Base-by-base conservation (phyloP, 2,888 invertebrate genomes). In the Apodemia hepburni region DNA sequence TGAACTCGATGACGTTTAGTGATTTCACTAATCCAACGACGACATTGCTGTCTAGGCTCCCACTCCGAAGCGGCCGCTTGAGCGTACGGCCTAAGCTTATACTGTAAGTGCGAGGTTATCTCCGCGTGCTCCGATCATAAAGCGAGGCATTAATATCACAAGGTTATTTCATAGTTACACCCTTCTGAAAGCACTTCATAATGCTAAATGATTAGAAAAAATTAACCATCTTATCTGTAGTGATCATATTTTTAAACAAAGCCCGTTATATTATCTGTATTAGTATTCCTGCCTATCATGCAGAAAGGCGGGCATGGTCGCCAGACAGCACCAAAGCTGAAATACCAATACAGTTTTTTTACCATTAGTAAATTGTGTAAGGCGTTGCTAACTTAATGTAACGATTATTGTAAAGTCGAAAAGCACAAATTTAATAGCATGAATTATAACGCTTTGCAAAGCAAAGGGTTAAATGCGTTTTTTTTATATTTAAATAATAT, bases 31-130 rank as follows among this genome's bases (percentile, higher is more conserved):
- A 70, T 85, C 81, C 83, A 81, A 73, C 74, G 84, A 76, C 82
- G 84, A 80, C 82, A 80, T 77, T 86, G 81, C 80, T 82, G 82
- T 84, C 77, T 86, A 86, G 87, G 85, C 78, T 82, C 85, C 85
- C 83, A 77, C 85, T 85, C 81, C 82, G 84, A 87, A 91, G 90
- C 90, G 79, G 81, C 84, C 87, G 82, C 78, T 80, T 73, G 79
- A 82, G 76, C 70, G 74, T 78, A 86, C 88, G 86, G 82, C 83
- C 86, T 81, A 91, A 91, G 91, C 91, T 87, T 87, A 61, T 61
- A 91, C 91, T 91, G 90, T 91, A 90, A 91, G 91, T 91, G 91
- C 88, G 85, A 81, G 80, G 91, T 91, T 91, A 91, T 89, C 88
- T 90, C 88, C 89, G 90, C 91, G 91, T 84, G 90, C 87, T 90